phyloP scores from a whole-genome alignment of 1,140 invertebrate genomes.

The Hypothenemus hampei region DNA sequence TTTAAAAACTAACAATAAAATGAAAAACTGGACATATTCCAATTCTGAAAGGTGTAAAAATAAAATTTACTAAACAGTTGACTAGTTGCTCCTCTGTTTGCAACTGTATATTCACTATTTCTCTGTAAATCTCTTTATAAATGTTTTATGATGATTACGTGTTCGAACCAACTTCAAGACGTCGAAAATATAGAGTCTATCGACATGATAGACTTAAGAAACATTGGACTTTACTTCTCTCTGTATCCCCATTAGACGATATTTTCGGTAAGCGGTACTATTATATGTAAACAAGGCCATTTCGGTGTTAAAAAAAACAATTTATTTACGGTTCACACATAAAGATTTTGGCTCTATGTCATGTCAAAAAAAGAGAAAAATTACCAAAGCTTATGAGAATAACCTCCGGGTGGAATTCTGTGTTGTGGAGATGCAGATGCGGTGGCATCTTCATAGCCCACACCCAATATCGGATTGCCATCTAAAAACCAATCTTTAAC shows the following conservation, averaged over 20 bases:
- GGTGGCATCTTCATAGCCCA: constrained; percentile 43
- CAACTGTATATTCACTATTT: constrained; percentile 3
- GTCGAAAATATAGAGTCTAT: constrained; percentile 34
- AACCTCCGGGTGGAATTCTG: constrained; percentile 45
- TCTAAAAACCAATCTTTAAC: constrained; percentile 39
- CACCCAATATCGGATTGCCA: constrained; percentile 52
- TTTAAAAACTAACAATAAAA: constrained; percentile 13
- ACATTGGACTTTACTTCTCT: constrained; percentile 33
- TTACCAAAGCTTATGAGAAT: constrained; percentile 50
- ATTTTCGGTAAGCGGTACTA: constrained; percentile 25
- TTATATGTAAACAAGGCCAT: too few species aligned
- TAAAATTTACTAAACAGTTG: constrained; percentile 15
- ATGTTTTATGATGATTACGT: constrained; percentile 29
- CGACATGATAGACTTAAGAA: constrained; percentile 12
- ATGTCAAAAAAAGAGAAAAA: too few species aligned
- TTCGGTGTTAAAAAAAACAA: too few species aligned
- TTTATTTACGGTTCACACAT: too few species aligned
- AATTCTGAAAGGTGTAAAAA: constrained; percentile 28
- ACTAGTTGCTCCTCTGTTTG: background rate
- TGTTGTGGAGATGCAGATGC: constrained; percentile 5
- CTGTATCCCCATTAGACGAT: constrained; percentile 30
- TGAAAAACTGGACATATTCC: constrained; percentile 24
- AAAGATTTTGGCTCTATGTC: too few species aligned
- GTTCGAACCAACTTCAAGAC: constrained; percentile 25
- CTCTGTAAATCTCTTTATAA: background rate